A percentile compares a stretch with the other conserved stretches of the same genome.
phyloP scores from a whole-genome alignment of 2,113 vertebrate genomes.

The Malaclemys terrapin region DNA sequence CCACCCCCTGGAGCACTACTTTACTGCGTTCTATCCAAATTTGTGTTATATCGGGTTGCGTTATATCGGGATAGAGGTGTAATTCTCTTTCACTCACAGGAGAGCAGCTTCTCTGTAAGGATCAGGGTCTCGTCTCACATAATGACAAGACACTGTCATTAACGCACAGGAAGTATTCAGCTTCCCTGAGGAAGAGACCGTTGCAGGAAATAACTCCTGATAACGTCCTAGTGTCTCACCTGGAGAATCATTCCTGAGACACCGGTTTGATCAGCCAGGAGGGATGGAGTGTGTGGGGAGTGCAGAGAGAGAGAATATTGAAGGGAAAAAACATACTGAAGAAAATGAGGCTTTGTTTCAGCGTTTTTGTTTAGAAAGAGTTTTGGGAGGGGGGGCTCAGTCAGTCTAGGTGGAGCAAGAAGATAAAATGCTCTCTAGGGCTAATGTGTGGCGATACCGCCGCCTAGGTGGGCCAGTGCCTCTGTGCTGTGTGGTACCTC shows the following conservation, averaged over 20 bases:
- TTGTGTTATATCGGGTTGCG: no score
- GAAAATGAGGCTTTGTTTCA: not conserved
- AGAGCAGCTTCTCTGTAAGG: not conserved
- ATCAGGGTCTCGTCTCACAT: not conserved
- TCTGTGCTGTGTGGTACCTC: not conserved
- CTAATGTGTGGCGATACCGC: not conserved
- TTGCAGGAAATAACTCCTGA: not conserved
- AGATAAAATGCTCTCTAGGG: not conserved
- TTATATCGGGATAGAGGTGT: no score
- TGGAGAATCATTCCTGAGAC: not conserved
- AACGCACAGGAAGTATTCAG: not conserved
- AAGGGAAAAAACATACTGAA: not conserved
- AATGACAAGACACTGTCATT: not conserved
- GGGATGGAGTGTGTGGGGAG: not conserved
- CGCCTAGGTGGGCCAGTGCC: not conserved
- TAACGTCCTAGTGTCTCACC: not conserved
- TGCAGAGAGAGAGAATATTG: not conserved
- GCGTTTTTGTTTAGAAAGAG: not conserved
- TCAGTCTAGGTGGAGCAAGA: not conserved
- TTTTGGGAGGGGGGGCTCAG: not conserved
- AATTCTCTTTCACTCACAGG: not conserved
- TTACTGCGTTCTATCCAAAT: no score
- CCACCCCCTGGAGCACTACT: no score
- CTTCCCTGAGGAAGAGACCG: not conserved
- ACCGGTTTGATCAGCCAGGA: not conserved